A percentile compares a stretch with the other conserved stretches of the same genome.
Evolutionary conservation across 1,140 invertebrate genomes (phyloP).

Genomic region (Acromyrmex charruanus): DNA sequence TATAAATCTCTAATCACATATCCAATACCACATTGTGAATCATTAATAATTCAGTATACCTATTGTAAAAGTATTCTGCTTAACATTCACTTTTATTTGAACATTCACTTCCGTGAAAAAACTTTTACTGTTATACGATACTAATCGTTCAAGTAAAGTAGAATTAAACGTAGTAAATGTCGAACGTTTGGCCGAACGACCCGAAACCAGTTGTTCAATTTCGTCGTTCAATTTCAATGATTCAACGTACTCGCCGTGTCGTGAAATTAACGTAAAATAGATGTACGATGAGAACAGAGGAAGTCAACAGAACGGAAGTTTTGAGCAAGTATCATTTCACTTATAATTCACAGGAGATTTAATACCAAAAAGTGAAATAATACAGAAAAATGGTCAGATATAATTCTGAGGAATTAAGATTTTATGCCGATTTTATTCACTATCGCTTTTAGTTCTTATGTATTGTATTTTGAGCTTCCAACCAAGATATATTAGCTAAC

Average conservation of each 20-base stretch:
- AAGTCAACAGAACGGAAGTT: slow-evolving; percentile 24
- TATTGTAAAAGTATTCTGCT: background rate
- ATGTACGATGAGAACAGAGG: too few species aligned
- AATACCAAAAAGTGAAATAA: slow-evolving; percentile 5
- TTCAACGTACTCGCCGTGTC: too few species aligned
- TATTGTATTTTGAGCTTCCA: background rate
- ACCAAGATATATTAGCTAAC: background rate
- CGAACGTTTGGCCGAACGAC: slow-evolving; percentile 22
- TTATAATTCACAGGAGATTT: slow-evolving; percentile 26
- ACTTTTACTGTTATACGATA: background rate
- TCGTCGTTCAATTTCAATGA: too few species aligned
- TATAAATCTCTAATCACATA: background rate
- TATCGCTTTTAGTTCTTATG: background rate
- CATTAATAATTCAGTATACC: background rate
- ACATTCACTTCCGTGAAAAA: slow-evolving; percentile 1
- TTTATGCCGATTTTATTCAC: slow-evolving; percentile 11
- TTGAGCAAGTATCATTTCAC: slow-evolving; percentile 22
- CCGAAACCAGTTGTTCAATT: slow-evolving; percentile 29
- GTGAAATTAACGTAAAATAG: too few species aligned
- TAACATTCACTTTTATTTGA: background rate
- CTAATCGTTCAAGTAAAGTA: background rate
- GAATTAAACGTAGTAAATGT: slow-evolving; percentile 34
- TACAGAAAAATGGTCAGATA: background rate
- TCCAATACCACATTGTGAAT: background rate
- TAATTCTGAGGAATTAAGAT: slow-evolving; percentile 4